Conservation (phyloP, 2,888 invertebrate genomes). For the Empis livida region DNA sequence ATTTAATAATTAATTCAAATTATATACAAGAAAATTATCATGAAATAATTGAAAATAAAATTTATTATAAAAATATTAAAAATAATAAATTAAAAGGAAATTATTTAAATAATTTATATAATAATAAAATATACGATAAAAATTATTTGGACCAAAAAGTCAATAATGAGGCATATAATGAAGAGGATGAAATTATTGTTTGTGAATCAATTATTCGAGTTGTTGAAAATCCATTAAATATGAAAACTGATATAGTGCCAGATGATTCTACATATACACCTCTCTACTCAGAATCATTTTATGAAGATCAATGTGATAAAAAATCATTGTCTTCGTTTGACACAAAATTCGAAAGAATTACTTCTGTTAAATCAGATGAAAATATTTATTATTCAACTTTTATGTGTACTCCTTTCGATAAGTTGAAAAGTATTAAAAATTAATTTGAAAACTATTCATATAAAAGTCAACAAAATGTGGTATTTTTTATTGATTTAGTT, state of each 20-base stretch:
- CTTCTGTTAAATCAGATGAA: constrained; percentile 5
- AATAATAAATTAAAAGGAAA: background rate
- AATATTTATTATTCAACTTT: background rate
- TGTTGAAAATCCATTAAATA: background rate
- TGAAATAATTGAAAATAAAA: background rate
- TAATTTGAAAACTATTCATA: no score
- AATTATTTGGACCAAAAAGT: background rate
- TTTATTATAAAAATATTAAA: background rate
- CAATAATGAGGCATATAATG: background rate
- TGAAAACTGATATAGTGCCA: background rate
- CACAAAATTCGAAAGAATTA: constrained; percentile 8
- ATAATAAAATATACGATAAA: background rate
- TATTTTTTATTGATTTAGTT: no score
- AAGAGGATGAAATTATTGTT: constrained; percentile 10
- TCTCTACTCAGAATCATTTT: constrained; percentile 8
- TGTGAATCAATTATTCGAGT: constrained; percentile 9
- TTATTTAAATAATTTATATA: background rate
- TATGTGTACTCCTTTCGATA: background rate
- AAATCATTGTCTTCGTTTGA: constrained; percentile 8
- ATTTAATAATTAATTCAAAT: background rate
- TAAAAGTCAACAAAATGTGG: no score
- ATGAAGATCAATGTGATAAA: constrained; percentile 5
- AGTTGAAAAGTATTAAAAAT: background rate
- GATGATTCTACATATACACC: constrained; percentile 9
- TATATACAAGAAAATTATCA: background rate